A percentile compares a stretch with the other conserved stretches of the same genome.
Conservation (phyloP, 2,888 invertebrate genomes). For the Hypomecis punctinalis region DNA sequence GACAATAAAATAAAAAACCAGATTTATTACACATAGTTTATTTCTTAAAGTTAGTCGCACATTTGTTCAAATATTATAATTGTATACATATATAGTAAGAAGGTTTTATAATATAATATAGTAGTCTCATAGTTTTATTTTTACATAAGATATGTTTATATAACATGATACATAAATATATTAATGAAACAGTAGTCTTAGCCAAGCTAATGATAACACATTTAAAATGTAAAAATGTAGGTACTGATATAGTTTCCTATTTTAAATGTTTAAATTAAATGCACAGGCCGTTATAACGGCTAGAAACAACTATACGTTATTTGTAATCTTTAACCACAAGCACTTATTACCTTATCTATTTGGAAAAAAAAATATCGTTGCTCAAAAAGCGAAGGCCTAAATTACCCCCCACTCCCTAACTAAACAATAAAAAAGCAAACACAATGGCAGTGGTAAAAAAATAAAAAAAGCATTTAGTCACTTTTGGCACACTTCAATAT, state of each 20-base stretch:
- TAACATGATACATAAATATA: constrained; percentile 21
- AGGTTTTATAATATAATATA: constrained; percentile 30
- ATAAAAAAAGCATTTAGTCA: constrained; percentile 39
- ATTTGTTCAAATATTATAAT: constrained; percentile 34
- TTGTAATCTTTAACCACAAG: constrained; percentile 16
- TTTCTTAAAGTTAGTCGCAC: constrained; percentile 38
- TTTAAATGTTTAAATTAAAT: constrained; percentile 26
- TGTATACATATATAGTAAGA: constrained; percentile 34
- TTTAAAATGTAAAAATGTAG: constrained; percentile 25
- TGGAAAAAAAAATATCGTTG: constrained; percentile 11
- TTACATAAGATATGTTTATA: constrained; percentile 17
- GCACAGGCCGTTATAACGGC: constrained; percentile 29
- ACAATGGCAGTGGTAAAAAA: constrained; percentile 29
- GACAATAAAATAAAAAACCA: constrained; percentile 5
- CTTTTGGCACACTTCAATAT: constrained; percentile 54
- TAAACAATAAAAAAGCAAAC: constrained; percentile 21
- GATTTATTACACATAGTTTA: constrained; percentile 33
- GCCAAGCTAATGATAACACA: constrained; percentile 29
- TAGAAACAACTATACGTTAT: constrained; percentile 12
- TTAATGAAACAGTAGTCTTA: constrained; percentile 20
- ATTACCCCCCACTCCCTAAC: neutral
- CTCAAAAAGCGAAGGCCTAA: constrained; percentile 5
- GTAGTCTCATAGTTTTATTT: constrained; percentile 35
- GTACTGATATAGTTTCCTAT: constrained; percentile 3
- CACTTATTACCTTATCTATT: neutral